These are phyloP conservation scores for Pogonus chalceus DNA, from an alignment of 1,140 invertebrate genomes.

Conservation along the genomic window DNA sequence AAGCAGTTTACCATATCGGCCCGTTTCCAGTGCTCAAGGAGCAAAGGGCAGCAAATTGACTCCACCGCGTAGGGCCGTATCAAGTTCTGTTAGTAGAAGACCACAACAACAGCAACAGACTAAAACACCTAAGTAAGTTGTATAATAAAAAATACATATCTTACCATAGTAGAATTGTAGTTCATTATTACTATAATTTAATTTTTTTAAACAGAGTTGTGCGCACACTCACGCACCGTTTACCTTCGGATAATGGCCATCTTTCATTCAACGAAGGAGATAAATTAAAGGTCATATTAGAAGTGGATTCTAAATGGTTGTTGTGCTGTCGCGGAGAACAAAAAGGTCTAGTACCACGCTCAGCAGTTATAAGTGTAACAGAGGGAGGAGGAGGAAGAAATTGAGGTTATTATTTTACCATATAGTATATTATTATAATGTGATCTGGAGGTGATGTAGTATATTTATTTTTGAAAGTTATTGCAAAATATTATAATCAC, in stretches of 20 bases:
- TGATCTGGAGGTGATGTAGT: background rate
- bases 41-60: slow-evolving; percentile 39
- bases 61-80: slow-evolving; percentile 48
- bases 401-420: background rate
- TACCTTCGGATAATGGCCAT: slow-evolving; percentile 65
- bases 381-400: background rate
- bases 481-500: background rate
- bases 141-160: slow-evolving; percentile 9
- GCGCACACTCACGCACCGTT: slow-evolving; percentile 58
- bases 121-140: slow-evolving; percentile 38
- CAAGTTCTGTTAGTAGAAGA: slow-evolving; percentile 42
- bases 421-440: background rate
- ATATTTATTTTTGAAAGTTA: slow-evolving; percentile 1
- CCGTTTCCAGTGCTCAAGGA: slow-evolving; percentile 37
- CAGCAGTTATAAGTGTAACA: slow-evolving; percentile 50
- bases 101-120: slow-evolving; percentile 21
- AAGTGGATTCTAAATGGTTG: slow-evolving; percentile 67
- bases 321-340: slow-evolving; percentile 65
- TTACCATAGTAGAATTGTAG: too few relatives aligned
- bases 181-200: too few relatives aligned
- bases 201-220: slow-evolving; percentile 64
- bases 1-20: slow-evolving; percentile 53
- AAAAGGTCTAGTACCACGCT: slow-evolving; percentile 65
- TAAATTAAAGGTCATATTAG: slow-evolving; percentile 58
- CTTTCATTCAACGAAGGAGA: slow-evolving; percentile 71